Percentiles rank a stretch among this genome's conserved stretches.
phyloP scores from a whole-genome alignment of 1,140 invertebrate species.

The Ceratina calcarata region DNA sequence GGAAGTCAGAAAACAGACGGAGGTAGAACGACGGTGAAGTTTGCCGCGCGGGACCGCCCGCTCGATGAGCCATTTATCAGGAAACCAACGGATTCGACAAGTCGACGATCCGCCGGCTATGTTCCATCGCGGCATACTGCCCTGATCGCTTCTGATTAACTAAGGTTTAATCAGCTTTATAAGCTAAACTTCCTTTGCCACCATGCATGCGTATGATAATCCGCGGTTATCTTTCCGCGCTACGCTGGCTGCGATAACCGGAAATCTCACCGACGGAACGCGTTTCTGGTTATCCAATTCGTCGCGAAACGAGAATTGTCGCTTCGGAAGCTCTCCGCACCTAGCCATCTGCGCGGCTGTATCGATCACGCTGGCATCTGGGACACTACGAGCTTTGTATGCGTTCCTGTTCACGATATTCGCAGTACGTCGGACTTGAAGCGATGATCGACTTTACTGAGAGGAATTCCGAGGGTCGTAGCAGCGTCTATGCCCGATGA shows the following conservation, averaged over 20 bases:
- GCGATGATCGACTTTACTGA: too few species aligned
- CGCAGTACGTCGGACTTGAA: constrained; percentile 59
- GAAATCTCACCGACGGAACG: constrained; percentile 9
- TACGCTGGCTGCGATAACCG: constrained; percentile 30
- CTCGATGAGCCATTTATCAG: constrained; percentile 64
- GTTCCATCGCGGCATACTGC: constrained; percentile 50
- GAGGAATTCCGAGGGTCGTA: too few species aligned
- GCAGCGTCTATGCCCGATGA: background rate
- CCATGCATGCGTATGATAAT: constrained; percentile 79
- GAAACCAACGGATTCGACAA: constrained; percentile 26
- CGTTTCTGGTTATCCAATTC: too few species aligned
- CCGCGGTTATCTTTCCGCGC: constrained; percentile 71
- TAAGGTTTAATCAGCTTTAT: constrained; percentile 80
- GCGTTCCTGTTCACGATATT: constrained; percentile 68
- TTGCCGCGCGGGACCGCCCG: constrained; percentile 78
- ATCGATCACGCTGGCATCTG: too few species aligned
- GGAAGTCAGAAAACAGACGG: constrained; percentile 51
- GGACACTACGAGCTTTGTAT: constrained; percentile 12
- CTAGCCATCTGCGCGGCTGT: too few species aligned
- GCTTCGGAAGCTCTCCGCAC: too few species aligned
- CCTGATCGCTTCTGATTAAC: constrained; percentile 77
- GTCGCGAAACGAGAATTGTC: too few species aligned
- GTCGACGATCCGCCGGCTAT: background rate
- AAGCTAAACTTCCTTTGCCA: constrained; percentile 80
- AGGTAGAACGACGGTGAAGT: constrained; percentile 44